phyloP scores from a whole-genome alignment of 2,888 invertebrate species.

The Apantesis nais region DNA sequence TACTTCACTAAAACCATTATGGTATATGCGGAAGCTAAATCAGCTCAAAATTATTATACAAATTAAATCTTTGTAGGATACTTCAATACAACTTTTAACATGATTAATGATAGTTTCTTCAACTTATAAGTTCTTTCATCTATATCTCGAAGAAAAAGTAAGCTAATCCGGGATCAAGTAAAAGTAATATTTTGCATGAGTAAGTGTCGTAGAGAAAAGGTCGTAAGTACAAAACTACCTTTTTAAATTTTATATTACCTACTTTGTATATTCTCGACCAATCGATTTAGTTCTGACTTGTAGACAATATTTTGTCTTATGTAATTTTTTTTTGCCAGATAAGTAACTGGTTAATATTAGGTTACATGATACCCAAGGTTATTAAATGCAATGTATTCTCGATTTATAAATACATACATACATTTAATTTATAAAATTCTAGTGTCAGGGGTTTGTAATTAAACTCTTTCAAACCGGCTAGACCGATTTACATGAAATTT shows the following conservation, averaged over 20 bases:
- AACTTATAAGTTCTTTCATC: conserved; percentile 37
- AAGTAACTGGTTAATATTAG: background rate
- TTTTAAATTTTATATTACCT: conserved; percentile 27
- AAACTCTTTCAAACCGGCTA: no score
- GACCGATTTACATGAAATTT: no score
- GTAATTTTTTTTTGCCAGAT: background rate
- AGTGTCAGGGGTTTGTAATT: no score
- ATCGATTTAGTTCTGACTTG: conserved; percentile 20
- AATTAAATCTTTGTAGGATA: conserved; percentile 6
- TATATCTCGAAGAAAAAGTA: conserved; percentile 35
- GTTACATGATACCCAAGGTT: no score
- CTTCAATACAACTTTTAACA: conserved; percentile 21
- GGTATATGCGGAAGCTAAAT: background rate
- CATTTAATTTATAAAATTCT: no score
- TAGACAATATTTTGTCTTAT: conserved; percentile 6
- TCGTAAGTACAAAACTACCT: conserved; percentile 25
- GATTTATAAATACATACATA: no score
- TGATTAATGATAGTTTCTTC: conserved; percentile 38
- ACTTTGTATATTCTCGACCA: conserved; percentile 20
- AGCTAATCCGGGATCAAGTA: conserved; percentile 34
- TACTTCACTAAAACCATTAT: background rate
- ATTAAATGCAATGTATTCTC: no score
- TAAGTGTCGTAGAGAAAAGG: conserved; percentile 30
- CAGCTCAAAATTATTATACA: background rate
- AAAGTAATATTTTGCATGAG: conserved; percentile 44